Evolutionary conservation across 2,797 vertebrate species (phyloP).

Genomic region (Rhinoraja longicauda): DNA sequence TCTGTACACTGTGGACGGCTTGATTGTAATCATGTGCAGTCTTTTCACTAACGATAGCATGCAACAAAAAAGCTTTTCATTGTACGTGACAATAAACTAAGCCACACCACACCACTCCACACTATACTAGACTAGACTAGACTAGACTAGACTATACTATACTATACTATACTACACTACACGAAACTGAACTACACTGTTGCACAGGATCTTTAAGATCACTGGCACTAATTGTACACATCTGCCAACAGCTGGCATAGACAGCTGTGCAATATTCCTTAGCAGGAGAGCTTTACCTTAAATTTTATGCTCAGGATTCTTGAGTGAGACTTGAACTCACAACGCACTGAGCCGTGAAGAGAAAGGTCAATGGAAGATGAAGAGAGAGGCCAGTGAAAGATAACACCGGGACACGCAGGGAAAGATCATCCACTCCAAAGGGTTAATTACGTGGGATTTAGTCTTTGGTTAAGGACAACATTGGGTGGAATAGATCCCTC

Average conservation of each 20-base stretch:
- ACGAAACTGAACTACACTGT: no score
- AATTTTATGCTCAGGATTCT: neutral
- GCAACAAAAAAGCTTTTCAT: no score
- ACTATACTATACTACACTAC: no score
- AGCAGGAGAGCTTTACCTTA: no score
- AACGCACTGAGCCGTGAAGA: neutral
- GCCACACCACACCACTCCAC: no score
- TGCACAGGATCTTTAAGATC: neutral
- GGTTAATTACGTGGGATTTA: slow-evolving; percentile 19
- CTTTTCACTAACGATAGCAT: no score
- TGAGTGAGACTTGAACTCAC: neutral
- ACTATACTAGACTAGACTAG: no score
- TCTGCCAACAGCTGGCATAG: neutral
- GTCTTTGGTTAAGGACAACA: neutral
- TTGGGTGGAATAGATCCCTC: neutral
- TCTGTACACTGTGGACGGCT: no score
- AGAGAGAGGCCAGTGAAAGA: neutral
- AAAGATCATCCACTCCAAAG: neutral
- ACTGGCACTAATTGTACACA: neutral
- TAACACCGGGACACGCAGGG: no score
- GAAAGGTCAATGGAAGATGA: neutral
- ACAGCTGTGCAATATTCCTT: neutral
- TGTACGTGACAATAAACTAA: no score
- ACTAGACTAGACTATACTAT: no score
- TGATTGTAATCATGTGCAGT: no score